Conservation (phyloP, 2,888 invertebrate genomes). For the Lycophotia porphyrea region DNA sequence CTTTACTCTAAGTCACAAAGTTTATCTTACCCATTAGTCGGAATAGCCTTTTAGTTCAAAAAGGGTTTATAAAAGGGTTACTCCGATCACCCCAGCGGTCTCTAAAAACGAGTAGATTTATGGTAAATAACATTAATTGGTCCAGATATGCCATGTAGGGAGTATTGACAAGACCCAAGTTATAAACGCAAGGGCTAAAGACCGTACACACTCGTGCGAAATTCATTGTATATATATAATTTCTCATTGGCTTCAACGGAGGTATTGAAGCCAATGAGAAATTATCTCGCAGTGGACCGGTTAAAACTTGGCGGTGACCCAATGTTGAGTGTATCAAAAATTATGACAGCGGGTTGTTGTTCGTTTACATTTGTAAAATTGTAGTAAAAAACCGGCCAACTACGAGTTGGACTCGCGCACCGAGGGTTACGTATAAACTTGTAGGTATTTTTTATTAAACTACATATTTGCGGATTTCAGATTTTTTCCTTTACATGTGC, state of each 20-base stretch:
- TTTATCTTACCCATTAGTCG: conserved; percentile 26
- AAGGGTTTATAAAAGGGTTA: conserved; percentile 22
- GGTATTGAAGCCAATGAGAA: conserved; percentile 9
- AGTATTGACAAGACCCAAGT: conserved; percentile 58
- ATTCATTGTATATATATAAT: conserved; percentile 25
- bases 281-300: conserved; percentile 3
- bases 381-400: too few relatives aligned
- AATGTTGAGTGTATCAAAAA: too few relatives aligned
- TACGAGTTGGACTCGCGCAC: too few relatives aligned
- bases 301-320: conserved; percentile 6
- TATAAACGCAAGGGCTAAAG: conserved; percentile 40
- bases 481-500: too few relatives aligned
- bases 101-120: conserved; percentile 63
- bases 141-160: conserved; percentile 64
- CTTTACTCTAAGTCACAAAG: conserved; percentile 16
- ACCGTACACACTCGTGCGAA: conserved; percentile 16
- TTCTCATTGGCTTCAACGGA: too few relatives aligned
- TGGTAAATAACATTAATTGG: conserved; percentile 73
- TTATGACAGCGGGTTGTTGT: too few relatives aligned
- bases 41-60: conserved; percentile 33
- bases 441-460: too few relatives aligned
- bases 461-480: too few relatives aligned
- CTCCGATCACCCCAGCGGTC: conserved; percentile 31
- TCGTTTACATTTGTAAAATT: too few relatives aligned
- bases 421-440: too few relatives aligned